Base-by-base conservation (phyloP, 2,113 vertebrate genomes). In the Campylorhamphus procurvoides region DNA sequence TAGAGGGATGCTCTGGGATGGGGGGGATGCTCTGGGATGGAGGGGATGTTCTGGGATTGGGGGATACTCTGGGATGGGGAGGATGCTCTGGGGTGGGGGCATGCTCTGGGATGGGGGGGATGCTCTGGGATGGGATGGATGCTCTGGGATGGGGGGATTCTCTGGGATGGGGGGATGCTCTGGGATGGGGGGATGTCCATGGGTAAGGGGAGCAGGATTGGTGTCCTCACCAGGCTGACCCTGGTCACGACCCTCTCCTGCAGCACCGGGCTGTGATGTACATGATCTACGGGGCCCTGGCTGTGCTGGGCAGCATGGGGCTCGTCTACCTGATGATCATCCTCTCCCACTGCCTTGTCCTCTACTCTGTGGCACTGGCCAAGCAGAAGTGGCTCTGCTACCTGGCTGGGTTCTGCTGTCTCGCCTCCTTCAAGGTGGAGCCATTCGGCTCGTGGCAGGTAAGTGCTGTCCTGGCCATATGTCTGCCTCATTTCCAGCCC, bases 371-470 rank as follows among this genome's bases (percentile, higher is more conserved):
- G 64, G 98, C 99, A 0, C 90, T 99, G 82, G 97, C 98, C 73
- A 99, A 99, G 87, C 98, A 98, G 90, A 98, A 97, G 89, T 99
- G 99, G 99, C 98, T 99, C 35, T 99, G 99, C 93, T 98, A 99
- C 0, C 64, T 95, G 55, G 97, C 99, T 0, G 99, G 99, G 8
- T 98, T 99, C 28, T 98, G 97, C 71, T 99, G 99, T 56, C 98
- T 99, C 0, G 98, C 99, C 8, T 99, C 99, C 9, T 99, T 99
- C 97, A 99, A 99, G 96, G 89, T 99, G 95, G 98, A 99, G 39
- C 99, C 99, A 4, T 98, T 99, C 9, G 98, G 98, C 90, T 98
- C 98, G 12, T 99, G 99, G 99, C 99, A 99, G 99, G 99, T 99
- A 81, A 69, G 98, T 87, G 58, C 19, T 25, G 39, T 13, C 42